A percentile compares a stretch with the other conserved stretches of the same genome.
phyloP scores from a whole-genome alignment of 2,888 invertebrate genomes.

The Oasisia sp. region DNA sequence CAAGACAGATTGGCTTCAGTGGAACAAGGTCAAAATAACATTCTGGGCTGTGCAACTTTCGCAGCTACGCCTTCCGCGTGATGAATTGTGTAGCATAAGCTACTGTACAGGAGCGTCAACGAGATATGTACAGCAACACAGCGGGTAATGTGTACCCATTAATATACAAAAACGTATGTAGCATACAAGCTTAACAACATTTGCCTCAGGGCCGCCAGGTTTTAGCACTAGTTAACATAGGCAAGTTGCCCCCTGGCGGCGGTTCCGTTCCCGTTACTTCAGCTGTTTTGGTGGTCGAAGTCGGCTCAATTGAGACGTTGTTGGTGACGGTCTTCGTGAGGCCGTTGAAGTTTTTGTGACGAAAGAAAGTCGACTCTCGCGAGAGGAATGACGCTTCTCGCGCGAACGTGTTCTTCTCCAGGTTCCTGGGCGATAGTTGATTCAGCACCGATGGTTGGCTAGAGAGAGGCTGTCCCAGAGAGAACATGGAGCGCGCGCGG shows the following conservation, averaged over 20 bases:
- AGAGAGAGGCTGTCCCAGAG: not conserved
- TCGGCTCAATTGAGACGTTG: not conserved
- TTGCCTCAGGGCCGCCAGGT: not conserved
- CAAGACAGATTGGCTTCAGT: not conserved
- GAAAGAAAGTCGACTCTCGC: slow-evolving; percentile 13
- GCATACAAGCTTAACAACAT: not conserved
- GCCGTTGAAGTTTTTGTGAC: not conserved
- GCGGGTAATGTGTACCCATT: not conserved
- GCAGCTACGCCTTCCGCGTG: too few species aligned
- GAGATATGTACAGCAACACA: too few species aligned
- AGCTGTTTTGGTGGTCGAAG: not conserved
- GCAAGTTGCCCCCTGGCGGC: not conserved
- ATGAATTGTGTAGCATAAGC: too few species aligned
- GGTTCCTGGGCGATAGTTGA: not conserved
- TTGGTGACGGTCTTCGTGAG: not conserved
- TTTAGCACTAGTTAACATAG: not conserved
- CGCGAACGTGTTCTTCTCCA: not conserved
- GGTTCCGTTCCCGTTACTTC: not conserved
- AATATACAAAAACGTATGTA: not conserved
- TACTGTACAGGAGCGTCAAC: too few species aligned
- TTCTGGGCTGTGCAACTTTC: too few species aligned
- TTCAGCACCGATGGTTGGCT: not conserved
- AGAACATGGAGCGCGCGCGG: slow-evolving; percentile 1
- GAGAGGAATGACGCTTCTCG: not conserved
- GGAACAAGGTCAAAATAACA: not conserved